These are phyloP conservation scores for Egretta garzetta DNA, from an alignment of 2,113 vertebrate genomes.

Conservation along the genomic window DNA sequence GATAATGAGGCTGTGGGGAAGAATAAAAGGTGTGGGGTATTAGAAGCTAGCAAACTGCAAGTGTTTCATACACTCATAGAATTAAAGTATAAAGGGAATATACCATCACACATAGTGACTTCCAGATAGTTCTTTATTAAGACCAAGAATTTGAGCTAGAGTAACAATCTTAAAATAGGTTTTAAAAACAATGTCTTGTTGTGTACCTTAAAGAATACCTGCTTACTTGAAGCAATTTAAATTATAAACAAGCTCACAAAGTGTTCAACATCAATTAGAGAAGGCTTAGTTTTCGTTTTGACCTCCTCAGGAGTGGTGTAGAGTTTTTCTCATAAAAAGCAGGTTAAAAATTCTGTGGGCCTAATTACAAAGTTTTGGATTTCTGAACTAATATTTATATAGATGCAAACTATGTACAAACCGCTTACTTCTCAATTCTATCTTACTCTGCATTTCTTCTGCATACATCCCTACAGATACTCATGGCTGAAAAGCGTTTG, in stretches of 20 bases:
- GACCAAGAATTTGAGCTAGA: not conserved
- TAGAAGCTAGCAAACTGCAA: not conserved
- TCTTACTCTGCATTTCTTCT: not conserved
- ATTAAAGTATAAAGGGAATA: not conserved
- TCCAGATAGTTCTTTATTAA: not conserved
- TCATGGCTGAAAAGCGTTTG: not conserved
- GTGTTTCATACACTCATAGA: not conserved
- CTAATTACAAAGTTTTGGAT: not conserved
- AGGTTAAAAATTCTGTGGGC: not conserved
- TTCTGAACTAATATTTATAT: not conserved
- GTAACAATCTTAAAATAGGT: not conserved
- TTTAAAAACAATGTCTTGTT: not conserved
- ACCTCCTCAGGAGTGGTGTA: not conserved
- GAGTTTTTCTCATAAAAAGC: not conserved
- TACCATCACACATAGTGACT: not conserved
- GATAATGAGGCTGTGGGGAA: conserved; percentile 15
- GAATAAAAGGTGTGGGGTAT: not conserved
- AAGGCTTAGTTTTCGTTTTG: not conserved
- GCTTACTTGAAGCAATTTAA: not conserved
- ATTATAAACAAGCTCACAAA: not conserved
- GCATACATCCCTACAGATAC: not conserved
- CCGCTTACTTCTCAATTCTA: not conserved
- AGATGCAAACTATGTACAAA: not conserved
- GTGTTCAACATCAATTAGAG: not conserved
- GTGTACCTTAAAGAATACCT: not conserved